These are phyloP conservation scores for Stigmatopora argus DNA, from an alignment of 2,113 vertebrate genomes.

Conservation along the genomic window DNA sequence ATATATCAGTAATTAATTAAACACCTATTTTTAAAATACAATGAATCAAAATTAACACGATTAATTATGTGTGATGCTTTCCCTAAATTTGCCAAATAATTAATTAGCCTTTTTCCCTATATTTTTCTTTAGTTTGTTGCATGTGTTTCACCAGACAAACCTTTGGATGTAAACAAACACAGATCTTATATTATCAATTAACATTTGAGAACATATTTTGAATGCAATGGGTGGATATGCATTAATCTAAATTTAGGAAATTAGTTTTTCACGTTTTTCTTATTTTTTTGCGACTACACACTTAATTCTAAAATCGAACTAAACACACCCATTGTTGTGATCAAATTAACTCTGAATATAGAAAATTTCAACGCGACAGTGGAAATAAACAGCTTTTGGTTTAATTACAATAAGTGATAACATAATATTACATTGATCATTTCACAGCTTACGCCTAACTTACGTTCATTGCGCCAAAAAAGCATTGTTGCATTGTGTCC, in stretches of 20 bases:
- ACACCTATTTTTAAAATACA: not conserved
- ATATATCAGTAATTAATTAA: not conserved
- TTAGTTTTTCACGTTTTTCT: not conserved
- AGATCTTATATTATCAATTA: not conserved
- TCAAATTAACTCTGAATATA: not conserved
- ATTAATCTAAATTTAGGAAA: not conserved
- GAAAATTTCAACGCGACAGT: not conserved
- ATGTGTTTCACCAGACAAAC: too few species aligned
- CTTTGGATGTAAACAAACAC: not conserved
- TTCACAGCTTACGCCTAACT: not conserved
- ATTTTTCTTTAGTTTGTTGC: not conserved
- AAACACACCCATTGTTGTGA: not conserved
- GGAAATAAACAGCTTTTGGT: not conserved
- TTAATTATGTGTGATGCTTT: not conserved
- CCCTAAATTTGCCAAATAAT: not conserved
- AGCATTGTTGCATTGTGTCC: not conserved
- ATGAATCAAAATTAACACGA: not conserved
- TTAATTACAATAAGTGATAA: not conserved
- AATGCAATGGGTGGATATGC: not conserved
- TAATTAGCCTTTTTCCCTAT: not conserved
- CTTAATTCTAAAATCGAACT: not conserved
- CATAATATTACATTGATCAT: not conserved
- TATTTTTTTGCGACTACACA: not conserved
- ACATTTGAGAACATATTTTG: not conserved
- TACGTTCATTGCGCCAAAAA: slow-evolving; percentile 1